Conservation (phyloP, 2,888 invertebrate genomes). For the Gastracanthus pulcherrimus region DNA sequence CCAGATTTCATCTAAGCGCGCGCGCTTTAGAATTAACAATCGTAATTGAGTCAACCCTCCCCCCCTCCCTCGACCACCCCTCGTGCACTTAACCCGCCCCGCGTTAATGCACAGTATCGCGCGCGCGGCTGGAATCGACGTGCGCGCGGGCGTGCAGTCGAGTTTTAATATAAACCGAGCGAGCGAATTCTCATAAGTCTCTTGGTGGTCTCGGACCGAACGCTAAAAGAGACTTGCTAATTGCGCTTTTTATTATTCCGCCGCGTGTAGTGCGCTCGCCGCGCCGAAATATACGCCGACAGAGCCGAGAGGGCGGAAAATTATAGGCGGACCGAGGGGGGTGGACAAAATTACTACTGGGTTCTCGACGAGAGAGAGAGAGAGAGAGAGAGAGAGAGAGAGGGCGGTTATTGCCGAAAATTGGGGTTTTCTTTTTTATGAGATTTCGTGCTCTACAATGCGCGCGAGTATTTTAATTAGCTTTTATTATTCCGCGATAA, state of each 20-base stretch:
- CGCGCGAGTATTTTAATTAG: too few relatives aligned
- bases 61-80: too few relatives aligned
- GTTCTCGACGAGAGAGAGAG: not conserved
- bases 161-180: slow-evolving; percentile 10
- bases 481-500: too few relatives aligned
- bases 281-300: not conserved
- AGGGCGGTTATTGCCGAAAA: not conserved
- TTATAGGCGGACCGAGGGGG: not conserved
- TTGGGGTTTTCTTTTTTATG: too few relatives aligned
- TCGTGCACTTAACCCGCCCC: slow-evolving; percentile 24
- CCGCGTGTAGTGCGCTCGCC: not conserved
- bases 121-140: not conserved
- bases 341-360: not conserved
- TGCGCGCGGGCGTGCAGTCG: not conserved
- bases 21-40: slow-evolving; percentile 34
- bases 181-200: not conserved
- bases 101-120: slow-evolving; percentile 14
- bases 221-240: slow-evolving; percentile 18
- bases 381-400: not conserved
- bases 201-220: not conserved
- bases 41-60: slow-evolving; percentile 31
- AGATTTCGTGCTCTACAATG: too few relatives aligned
- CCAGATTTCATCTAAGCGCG: slow-evolving; percentile 32
- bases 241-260: slow-evolving; percentile 1
- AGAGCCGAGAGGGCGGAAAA: not conserved